phyloP scores from a whole-genome alignment of 2,888 invertebrate species.

The Thecocarcelia acutangulata region DNA sequence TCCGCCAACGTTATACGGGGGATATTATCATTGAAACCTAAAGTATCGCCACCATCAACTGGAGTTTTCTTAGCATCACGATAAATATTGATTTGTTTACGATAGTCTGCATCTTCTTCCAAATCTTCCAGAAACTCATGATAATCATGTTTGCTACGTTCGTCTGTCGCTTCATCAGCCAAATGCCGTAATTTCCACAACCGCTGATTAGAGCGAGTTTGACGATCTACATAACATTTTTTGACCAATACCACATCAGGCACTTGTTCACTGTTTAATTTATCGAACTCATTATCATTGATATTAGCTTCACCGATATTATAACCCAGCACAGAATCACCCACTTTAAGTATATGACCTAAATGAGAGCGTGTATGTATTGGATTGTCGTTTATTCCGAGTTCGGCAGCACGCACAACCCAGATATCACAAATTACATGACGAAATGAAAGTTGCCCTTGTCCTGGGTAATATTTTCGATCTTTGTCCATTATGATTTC shows the following conservation, averaged over 20 bases:
- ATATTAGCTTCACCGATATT: constrained; percentile 94
- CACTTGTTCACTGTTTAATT: constrained; percentile 85
- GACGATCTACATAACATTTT: constrained; percentile 91
- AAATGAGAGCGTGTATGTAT: constrained; percentile 95
- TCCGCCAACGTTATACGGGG: constrained; percentile 92
- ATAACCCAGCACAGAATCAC: constrained; percentile 96
- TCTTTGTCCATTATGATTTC: constrained; percentile 86
- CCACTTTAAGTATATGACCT: constrained; percentile 94
- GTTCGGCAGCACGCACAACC: constrained; percentile 93
- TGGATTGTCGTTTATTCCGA: constrained; percentile 90
- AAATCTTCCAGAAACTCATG: constrained; percentile 97
- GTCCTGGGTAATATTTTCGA: constrained; percentile 90
- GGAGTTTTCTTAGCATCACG: constrained; percentile 83
- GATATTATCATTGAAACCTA: constrained; percentile 85
- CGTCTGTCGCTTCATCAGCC: constrained; percentile 85
- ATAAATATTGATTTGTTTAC: constrained; percentile 97
- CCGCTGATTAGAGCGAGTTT: constrained; percentile 87
- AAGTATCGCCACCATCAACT: constrained; percentile 83
- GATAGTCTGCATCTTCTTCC: constrained; percentile 94
- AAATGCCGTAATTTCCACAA: constrained; percentile 97
- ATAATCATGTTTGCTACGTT: constrained; percentile 89
- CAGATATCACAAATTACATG: constrained; percentile 96
- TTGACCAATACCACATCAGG: constrained; percentile 98
- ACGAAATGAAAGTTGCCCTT: constrained; percentile 92
- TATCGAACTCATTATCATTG: constrained; percentile 94